phyloP scores from a whole-genome alignment of 30 jellyfish, hydroid and myxozoan species.

The Nemopilema nomurai region DNA sequence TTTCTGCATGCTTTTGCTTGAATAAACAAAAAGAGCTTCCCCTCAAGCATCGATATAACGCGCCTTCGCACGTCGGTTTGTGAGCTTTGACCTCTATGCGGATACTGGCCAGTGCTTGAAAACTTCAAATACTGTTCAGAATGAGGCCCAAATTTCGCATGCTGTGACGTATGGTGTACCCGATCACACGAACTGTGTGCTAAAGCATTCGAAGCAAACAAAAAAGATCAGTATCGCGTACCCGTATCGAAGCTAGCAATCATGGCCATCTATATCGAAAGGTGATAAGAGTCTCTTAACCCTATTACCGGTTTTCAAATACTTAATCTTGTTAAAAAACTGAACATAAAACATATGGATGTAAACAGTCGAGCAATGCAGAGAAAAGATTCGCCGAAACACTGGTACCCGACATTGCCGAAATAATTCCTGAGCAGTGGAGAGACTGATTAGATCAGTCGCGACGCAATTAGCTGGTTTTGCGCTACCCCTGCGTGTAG shows the following conservation, averaged over 20 bases:
- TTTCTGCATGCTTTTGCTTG: too few relatives aligned
- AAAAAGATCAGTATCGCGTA: neutral
- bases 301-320: neutral
- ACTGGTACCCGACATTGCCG: neutral
- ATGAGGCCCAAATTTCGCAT: too few relatives aligned
- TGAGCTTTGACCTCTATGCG: too few relatives aligned
- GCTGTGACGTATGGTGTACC: too few relatives aligned
- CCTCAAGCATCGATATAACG: too few relatives aligned
- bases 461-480: neutral
- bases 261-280: neutral
- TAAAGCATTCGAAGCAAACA: too few relatives aligned
- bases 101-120: too few relatives aligned
- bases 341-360: neutral
- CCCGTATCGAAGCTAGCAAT: neutral
- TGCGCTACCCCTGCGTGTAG: neutral
- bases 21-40: too few relatives aligned
- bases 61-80: too few relatives aligned
- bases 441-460: neutral
- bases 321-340: neutral
- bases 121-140: too few relatives aligned
- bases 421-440: neutral
- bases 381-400: neutral
- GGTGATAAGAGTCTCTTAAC: neutral
- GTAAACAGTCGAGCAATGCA: neutral
- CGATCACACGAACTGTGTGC: too few relatives aligned